Evolutionary conservation across 2,888 invertebrate species (phyloP).

Genomic region (Agrilus biguttatus): DNA sequence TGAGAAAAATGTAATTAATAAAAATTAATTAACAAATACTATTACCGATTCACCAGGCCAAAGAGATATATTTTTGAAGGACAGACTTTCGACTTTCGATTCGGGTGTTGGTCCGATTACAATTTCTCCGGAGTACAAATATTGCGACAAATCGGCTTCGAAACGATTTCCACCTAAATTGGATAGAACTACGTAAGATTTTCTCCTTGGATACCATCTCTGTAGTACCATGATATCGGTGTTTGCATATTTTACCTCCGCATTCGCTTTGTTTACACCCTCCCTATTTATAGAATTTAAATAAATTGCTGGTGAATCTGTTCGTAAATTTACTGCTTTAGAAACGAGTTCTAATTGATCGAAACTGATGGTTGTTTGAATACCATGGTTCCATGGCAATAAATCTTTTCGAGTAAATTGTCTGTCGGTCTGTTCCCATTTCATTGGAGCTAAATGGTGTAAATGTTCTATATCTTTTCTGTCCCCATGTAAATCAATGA

Average conservation of each 20-base stretch:
- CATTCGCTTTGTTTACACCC: constrained; percentile 46
- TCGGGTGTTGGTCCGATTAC: constrained; percentile 36
- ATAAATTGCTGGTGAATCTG: constrained; percentile 56
- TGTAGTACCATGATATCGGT: constrained; percentile 55
- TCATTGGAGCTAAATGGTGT: constrained; percentile 58
- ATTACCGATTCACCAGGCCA: constrained; percentile 48
- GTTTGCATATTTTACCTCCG: constrained; percentile 48
- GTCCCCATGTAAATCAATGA: constrained; percentile 41
- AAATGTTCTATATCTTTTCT: constrained; percentile 44
- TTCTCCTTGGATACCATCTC: constrained; percentile 64
- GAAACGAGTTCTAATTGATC: constrained; percentile 40
- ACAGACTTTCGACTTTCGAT: constrained; percentile 30
- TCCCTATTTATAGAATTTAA: constrained; percentile 55
- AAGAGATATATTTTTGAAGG: constrained; percentile 38
- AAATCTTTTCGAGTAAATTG: constrained; percentile 37
- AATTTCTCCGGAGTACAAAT: constrained; percentile 59
- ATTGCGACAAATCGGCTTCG: constrained; percentile 55
- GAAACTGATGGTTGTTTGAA: constrained; percentile 35
- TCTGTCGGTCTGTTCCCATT: constrained; percentile 34
- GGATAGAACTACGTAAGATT: constrained; percentile 60
- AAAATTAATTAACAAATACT: constrained; percentile 43
- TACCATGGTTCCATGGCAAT: constrained; percentile 50
- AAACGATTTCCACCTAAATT: constrained; percentile 50
- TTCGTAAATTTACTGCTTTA: constrained; percentile 44
- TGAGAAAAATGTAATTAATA: no score